Evolutionary conservation across 2,797 vertebrate species (phyloP).

Genomic region (Myoxocephalus aenaeus): DNA sequence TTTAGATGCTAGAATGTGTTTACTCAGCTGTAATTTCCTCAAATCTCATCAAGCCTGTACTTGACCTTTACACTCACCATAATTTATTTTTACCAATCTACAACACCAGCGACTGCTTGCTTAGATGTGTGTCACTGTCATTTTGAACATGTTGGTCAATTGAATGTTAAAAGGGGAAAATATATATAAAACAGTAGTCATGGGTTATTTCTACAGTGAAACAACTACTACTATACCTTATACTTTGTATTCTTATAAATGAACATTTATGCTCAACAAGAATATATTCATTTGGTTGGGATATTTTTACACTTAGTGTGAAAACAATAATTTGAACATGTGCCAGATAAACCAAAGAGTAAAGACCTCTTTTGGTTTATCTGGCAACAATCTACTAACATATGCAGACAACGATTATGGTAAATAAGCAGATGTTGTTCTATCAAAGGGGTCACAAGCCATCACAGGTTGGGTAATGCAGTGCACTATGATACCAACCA

Average conservation of each 20-base stretch:
- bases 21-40: not conserved
- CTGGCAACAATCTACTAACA: not conserved
- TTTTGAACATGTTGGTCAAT: not conserved
- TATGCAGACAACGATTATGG: not conserved
- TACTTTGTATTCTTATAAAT: not conserved
- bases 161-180: not conserved
- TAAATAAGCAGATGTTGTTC: not conserved
- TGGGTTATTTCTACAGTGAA: not conserved
- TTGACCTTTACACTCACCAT: not conserved
- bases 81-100: not conserved
- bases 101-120: not conserved
- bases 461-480: not conserved
- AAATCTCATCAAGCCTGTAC: constrained; percentile 7
- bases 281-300: too few species aligned
- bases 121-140: not conserved
- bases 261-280: too few species aligned
- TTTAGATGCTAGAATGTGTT: not conserved
- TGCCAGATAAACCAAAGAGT: too few species aligned
- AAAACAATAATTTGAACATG: not conserved
- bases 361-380: too few species aligned
- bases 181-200: not conserved
- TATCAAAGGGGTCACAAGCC: not conserved
- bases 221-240: not conserved
- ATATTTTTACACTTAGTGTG: too few species aligned
- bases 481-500: not conserved